A percentile compares a stretch with the other conserved stretches of the same genome.
Conservation (phyloP, 2,888 invertebrate species). For the Tricholauxania praeusta region DNA sequence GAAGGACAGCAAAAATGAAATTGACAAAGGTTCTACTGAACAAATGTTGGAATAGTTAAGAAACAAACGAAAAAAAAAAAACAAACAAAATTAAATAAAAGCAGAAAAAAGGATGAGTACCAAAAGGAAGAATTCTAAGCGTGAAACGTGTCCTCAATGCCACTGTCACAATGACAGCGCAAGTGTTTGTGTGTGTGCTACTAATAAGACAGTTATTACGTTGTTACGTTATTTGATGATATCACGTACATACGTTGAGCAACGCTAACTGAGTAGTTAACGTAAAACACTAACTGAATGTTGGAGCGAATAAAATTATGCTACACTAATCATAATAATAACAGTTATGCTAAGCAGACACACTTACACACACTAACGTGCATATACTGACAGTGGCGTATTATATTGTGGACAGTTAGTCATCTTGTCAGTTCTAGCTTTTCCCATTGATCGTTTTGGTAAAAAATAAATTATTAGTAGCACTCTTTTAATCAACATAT, state of each 20-base stretch:
- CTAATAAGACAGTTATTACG: conserved; percentile 64
- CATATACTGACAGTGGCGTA: conserved; percentile 20
- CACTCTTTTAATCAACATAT: too few species aligned
- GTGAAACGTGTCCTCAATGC: not conserved
- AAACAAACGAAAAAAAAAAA: not conserved
- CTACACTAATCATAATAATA: conserved; percentile 36
- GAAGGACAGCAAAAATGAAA: conserved; percentile 1
- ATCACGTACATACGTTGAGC: conserved; percentile 66
- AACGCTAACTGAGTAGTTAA: conserved; percentile 65
- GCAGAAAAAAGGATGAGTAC: not conserved
- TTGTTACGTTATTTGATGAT: conserved; percentile 63
- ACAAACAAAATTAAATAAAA: not conserved
- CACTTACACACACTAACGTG: conserved; percentile 32
- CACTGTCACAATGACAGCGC: conserved; percentile 1
- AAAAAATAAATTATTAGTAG: too few species aligned
- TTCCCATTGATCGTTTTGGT: too few species aligned
- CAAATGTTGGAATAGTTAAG: too few species aligned
- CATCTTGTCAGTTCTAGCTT: too few species aligned
- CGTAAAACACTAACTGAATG: conserved; percentile 32
- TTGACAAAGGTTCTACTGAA: conserved; percentile 9
- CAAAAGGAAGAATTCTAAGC: not conserved
- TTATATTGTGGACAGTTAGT: conserved; percentile 25
- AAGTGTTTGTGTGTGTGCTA: not conserved
- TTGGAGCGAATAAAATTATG: conserved; percentile 38
- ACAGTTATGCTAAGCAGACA: conserved; percentile 40